Evolutionary conservation across 2,888 invertebrate species (phyloP), one percentile per base, ranked within the genome.

Genomic region (Pristionchus entomophagus): DNA sequence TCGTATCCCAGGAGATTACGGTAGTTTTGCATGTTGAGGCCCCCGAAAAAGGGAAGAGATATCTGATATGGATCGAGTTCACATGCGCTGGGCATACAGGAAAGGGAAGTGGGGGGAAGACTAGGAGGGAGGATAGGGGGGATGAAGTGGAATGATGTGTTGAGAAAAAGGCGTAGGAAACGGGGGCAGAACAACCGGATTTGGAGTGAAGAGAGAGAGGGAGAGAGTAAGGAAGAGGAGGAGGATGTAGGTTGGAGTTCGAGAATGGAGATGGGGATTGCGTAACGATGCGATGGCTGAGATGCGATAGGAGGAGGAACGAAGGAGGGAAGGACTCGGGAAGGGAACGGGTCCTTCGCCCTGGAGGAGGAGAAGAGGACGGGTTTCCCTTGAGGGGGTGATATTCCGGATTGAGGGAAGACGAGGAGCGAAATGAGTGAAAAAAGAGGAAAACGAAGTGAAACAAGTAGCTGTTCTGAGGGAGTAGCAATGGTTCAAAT

Each of bases 131-230:
- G 49, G n/a, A 45, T 10, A 45, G 65, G 65, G 19, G 2, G 19
- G 35, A 35, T 32, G 65, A 14, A n/a, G 65, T 10, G 65, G 65
- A 65, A 65, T 65, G 65, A 65, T 65, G 65, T 65, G 65, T 65
- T 65, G 65, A 65, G 65, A 65, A 65, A 65, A 65, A 65, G 65
- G 35, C 65, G 65, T 65, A 65, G 65, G 35, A 65, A 65, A 65
- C 65, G 65, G 65, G 65, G 65, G 22, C 65, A 65, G 62, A 29
- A 32, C 65, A 32, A 29, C 62, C 62, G 32, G 32, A 65, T n/a
- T 32, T 8, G 59, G 59, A 59, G 12, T n/a, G 59, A 59, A 29
- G 29, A 10, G 26, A 12, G 59, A 59, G 29, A 26, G 32, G 35
- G 65, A 65, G 35, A 59, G 65, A 65, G 65, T 32, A 35, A 65